Percentiles rank a stretch among this genome's conserved stretches.
Evolutionary conservation across 2,797 vertebrate species (phyloP).

Genomic region (Chiroxiphia lanceolata): DNA sequence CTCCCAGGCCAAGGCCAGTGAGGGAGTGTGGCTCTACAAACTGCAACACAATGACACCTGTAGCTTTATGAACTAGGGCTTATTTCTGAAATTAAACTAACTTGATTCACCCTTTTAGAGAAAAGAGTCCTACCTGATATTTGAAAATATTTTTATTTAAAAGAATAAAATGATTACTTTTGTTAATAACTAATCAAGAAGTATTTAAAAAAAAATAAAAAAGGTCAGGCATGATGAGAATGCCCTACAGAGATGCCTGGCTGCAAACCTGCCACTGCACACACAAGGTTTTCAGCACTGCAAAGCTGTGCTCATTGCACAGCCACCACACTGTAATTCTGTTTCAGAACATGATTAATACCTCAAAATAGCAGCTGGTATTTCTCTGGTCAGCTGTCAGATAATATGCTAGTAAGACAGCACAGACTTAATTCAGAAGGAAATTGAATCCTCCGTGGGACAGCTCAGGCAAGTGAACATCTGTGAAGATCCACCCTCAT

Average conservation of each 20-base stretch:
- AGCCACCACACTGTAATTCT: neutral
- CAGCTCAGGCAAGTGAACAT: neutral
- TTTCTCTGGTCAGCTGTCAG: neutral
- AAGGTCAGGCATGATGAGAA: neutral
- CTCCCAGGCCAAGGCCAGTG: neutral
- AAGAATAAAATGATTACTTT: neutral
- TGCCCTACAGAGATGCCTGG: neutral
- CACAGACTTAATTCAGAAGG: neutral
- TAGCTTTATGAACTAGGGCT: neutral
- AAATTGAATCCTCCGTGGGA: neutral
- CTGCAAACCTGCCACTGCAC: neutral
- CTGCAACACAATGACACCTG: rapidly evolving
- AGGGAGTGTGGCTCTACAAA: neutral
- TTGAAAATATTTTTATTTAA: neutral
- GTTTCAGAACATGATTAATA: neutral
- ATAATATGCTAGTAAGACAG: neutral
- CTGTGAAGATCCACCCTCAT: neutral
- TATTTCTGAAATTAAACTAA: neutral
- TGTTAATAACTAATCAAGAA: neutral
- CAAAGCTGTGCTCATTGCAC: neutral
- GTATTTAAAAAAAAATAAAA: neutral
- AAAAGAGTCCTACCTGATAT: neutral
- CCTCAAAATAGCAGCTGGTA: neutral
- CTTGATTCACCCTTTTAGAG: neutral
- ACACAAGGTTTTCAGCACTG: neutral